Base-by-base conservation (phyloP, 2,888 invertebrate genomes). In the Geotrupes spiniger region DNA sequence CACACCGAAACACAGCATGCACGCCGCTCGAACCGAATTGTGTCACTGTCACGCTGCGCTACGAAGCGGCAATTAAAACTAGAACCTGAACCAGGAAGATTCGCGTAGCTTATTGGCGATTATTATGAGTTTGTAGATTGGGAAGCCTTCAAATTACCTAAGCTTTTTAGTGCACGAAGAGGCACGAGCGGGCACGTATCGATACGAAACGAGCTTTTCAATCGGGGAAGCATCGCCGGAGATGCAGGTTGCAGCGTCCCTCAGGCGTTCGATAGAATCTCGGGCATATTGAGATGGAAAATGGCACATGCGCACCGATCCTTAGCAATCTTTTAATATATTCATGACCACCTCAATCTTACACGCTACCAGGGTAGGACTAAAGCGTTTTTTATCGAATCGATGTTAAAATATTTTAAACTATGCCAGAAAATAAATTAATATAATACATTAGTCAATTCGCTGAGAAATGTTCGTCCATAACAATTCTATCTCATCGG, bases 31-130 rank as follows among this genome's bases (percentile, higher is more conserved):
- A 31, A 42, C 47, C 36, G 46, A 48, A 26, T 33, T 21, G 21
- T 21, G 4, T 6, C 21, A 21, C 21, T 21, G 26, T n/a, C 12
- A 21, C 21, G 21, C 21, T 21, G 6, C 21, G 21, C 21, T 21
- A 4, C 21, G 21, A 21, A 21, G 29, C 27, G 31, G 40, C 36
- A 29, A 21, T 21, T 21, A 21, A 21, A 21, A 21, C 21, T 21
- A 21, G 29, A 36, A 40, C 33, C 42, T 41, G 50, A 42, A 52
- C 50, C 47, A 49, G 52, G 47, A 51, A 43, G 45, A 50, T 25
- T 21, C 39, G 9, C 26, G 43, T 51, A 56, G 57, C 57, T 55
- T 54, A 52, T 53, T 56, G 52, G 52, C 57, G 57, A 59, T 60
- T 59, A 58, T 56, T 57, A 54, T 53, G 50, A 41, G 42, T 37